phyloP scores from a whole-genome alignment of 2,888 invertebrate genomes.

The Sabellastarte sp. region DNA sequence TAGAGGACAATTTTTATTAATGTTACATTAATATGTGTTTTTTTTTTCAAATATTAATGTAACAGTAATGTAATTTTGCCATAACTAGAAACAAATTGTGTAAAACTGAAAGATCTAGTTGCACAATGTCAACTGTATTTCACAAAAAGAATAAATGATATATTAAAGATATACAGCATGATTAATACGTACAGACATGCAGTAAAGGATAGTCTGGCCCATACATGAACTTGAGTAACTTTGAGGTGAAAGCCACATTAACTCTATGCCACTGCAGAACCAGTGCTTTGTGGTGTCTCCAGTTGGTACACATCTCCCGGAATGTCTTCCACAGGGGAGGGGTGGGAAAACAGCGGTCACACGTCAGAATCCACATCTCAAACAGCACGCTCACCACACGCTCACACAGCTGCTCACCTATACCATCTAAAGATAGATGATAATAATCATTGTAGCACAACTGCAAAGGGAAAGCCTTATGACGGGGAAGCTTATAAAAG shows the following conservation, averaged over 20 bases:
- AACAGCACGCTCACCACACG: conserved; percentile 89
- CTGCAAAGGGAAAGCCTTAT: no score
- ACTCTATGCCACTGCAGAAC: conserved; percentile 94
- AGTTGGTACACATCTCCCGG: conserved; percentile 85
- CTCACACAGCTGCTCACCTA: conserved; percentile 93
- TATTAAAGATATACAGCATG: not conserved
- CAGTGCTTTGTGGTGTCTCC: conserved; percentile 90
- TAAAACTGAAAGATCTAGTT: not conserved
- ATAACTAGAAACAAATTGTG: no score
- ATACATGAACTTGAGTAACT: conserved; percentile 82
- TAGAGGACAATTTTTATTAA: no score
- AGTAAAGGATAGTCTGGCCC: conserved; percentile 64
- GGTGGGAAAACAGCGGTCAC: conserved; percentile 83
- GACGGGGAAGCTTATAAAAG: no score
- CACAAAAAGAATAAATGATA: not conserved
- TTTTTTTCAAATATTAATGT: no score
- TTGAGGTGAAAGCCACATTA: conserved; percentile 82
- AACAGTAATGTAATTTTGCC: no score
- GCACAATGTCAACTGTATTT: not conserved
- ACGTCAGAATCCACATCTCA: conserved; percentile 80
- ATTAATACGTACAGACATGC: conserved; percentile 21
- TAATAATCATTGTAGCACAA: no score
- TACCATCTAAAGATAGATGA: conserved; percentile 81
- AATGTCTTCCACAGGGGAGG: conserved; percentile 95
- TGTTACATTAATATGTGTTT: no score